Percentiles rank a stretch among this genome's conserved stretches.
phyloP scores from a whole-genome alignment of 2,797 vertebrate species.

The Anableps anableps region DNA sequence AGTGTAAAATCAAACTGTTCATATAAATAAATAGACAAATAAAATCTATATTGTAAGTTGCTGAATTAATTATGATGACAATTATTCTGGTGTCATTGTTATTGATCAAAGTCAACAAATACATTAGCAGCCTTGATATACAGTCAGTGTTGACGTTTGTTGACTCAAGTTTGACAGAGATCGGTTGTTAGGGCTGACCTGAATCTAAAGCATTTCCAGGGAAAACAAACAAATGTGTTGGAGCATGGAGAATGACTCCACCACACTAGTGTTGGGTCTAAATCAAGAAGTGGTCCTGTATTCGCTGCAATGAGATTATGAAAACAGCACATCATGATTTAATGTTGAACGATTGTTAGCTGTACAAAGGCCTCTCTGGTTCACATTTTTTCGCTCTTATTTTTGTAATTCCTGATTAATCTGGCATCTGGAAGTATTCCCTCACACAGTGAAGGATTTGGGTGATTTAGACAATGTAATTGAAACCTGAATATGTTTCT shows the following conservation, averaged over 20 bases:
- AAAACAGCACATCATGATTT: background rate
- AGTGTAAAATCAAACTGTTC: background rate
- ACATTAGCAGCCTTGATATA: background rate
- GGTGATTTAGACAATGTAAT: slow-evolving; percentile 44
- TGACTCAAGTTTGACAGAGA: background rate
- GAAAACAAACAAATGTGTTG: background rate
- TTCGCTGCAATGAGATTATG: background rate
- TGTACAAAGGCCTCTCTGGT: slow-evolving; percentile 18
- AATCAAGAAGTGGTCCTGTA: background rate
- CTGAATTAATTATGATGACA: background rate
- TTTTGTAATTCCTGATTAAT: slow-evolving; percentile 28
- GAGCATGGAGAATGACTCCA: background rate
- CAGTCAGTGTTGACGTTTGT: background rate
- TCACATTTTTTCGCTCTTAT: slow-evolving; percentile 31
- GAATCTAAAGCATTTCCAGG: slow-evolving; percentile 2
- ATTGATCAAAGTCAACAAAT: background rate
- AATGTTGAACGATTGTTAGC: slow-evolving; percentile 11
- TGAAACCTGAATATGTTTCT: slow-evolving; percentile 37
- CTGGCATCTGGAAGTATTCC: background rate
- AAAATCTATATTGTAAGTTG: background rate
- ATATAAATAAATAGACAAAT: background rate
- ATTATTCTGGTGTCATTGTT: background rate
- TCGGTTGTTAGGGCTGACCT: background rate
- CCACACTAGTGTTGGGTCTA: background rate
- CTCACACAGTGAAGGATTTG: background rate